A percentile compares a stretch with the other conserved stretches of the same genome.
Conservation (phyloP, 1,140 invertebrate genomes). For the Neodiprion fabricii region DNA sequence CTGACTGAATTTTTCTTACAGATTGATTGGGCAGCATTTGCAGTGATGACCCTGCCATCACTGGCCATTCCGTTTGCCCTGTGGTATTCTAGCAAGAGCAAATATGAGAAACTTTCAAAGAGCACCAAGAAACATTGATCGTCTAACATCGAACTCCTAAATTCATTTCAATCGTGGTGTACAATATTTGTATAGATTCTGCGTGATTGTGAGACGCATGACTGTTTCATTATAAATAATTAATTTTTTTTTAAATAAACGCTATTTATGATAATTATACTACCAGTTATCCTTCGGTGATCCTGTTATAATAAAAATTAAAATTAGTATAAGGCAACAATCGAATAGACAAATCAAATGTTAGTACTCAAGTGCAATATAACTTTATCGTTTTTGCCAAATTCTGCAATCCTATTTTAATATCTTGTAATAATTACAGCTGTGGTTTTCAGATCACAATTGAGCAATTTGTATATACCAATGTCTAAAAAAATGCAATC, state of each 20-base stretch:
- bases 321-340: too few relatives aligned
- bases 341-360: too few relatives aligned
- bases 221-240: slow-evolving; percentile 38
- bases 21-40: slow-evolving; percentile 96
- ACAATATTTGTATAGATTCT: slow-evolving; percentile 36
- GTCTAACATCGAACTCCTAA: slow-evolving; percentile 10
- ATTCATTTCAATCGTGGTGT: slow-evolving; percentile 23
- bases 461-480: too few relatives aligned
- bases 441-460: too few relatives aligned
- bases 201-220: slow-evolving; percentile 43
- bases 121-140: slow-evolving; percentile 51
- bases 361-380: too few relatives aligned
- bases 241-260: slow-evolving; percentile 52
- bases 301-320: too few relatives aligned
- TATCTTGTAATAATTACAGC: too few relatives aligned
- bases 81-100: slow-evolving; percentile 94
- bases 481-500: too few relatives aligned
- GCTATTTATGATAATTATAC: slow-evolving; percentile 47
- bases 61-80: slow-evolving; percentile 92
- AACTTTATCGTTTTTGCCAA: too few relatives aligned
- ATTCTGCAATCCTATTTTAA: too few relatives aligned
- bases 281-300: not conserved
- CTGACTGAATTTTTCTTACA: slow-evolving; percentile 52
- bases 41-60: slow-evolving; percentile 94
- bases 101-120: slow-evolving; percentile 82